Evolutionary conservation across 2,113 vertebrate species (phyloP), one percentile per base, ranked within the genome.

Genomic region (Aegypius monachus): DNA sequence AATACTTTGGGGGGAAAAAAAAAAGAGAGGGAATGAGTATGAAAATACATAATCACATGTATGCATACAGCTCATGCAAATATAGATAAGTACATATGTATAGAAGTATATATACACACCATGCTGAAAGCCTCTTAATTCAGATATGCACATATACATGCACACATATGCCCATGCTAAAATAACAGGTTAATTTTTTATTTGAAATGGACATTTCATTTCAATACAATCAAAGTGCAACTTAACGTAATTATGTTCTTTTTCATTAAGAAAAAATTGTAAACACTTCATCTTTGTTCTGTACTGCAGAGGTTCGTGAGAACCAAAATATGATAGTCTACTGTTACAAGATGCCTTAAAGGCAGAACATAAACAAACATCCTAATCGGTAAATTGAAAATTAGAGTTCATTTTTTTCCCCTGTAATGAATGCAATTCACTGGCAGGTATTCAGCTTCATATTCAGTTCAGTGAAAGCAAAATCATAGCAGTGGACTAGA

Each of bases 351-450:
- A 88, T 83, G 80, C 56, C 86, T 95, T 88, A 84, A 93, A 93
- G 88, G 77, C 83, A 95, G 72, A 95, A 86, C 62, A 72, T 95
- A 95, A 96, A 83, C 66, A 94, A 96, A 92, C 34, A 74, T 90
- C 61, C 61, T 78, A 93, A 95, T 84, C 16, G 6, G 82, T 84
- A 92, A 95, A 95, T 79, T 93, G 72, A 95, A 97, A 93, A 94
- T 96, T 91, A 93, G 31, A 70, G 45, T 83, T 93, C 9, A 27
- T 62, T 74, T 59, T 73, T 20, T 36, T 9, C 3, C 9, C 13
- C 25, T 45, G 40, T 42, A 95, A 70, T 90, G 68, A 78, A 63
- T 81, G 47, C 23, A 71, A 21, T 92, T 94, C 71, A 81, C 67
- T 83, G 45, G 19, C 75, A 96, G n/a, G 13, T 93, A 80, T 90